Base-by-base conservation (phyloP, 2,113 vertebrate species). In the Pelmatolapia mariae region DNA sequence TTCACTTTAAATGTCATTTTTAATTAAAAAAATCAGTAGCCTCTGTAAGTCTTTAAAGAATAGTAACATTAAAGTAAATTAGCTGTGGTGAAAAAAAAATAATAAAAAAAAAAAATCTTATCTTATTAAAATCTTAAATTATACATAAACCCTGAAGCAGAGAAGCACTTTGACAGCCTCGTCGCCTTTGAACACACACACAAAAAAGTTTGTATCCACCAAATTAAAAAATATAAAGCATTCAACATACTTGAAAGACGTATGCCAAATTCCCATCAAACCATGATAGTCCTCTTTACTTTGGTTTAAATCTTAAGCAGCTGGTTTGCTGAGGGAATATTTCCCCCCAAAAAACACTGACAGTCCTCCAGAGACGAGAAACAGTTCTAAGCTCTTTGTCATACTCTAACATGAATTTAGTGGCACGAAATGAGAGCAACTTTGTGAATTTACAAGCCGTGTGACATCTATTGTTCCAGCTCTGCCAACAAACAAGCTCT, bases 141-240 rank as follows among this genome's bases (percentile, higher is more conserved):
- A 88, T 90, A 78, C 86, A 91, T 90, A 89, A 91, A 89, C 50
- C 87, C 71, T 8, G 82, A 89, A 86, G 87, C 90, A 89, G 33
- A 82, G 81, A 68, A 81, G 45, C 33, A 66, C 29, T 90, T 57
- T 85, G 84, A 89, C 84, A 80, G 86, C 50, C 71, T 84, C 24
- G 4, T 52, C 26, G 52, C 66, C 82, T 94, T 85, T 92, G 83
- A 94, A 91, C 78, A 59, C 84, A 83, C 78, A 88, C 33, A 87
- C 86, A 86, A 18, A 26, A 45, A 50, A 91, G 59, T 86, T 79
- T 89, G 59, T 87, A 89, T 91, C 68, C 50, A 78, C 59, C 53
- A 12, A 22, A 61, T 24, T 24, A 22, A 29, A 26, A 29, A 76
- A 47, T n/a, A 50, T 36, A 63, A 40, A 61, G 19, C 12, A 24